Evolutionary conservation across 1,140 invertebrate species (phyloP).

Genomic region (Coenobita brevimanus): DNA sequence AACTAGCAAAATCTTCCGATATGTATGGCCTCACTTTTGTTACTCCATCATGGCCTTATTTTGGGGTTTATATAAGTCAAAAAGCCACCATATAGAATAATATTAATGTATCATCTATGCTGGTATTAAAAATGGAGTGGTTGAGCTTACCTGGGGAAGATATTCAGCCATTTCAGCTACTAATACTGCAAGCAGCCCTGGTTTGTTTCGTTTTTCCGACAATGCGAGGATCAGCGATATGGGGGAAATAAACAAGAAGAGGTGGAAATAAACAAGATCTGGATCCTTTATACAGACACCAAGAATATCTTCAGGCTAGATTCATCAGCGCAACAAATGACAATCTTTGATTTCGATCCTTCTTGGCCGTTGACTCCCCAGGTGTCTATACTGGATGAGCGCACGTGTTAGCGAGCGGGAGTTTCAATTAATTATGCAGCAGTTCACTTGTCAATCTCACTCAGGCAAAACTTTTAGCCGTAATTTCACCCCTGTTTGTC

Average conservation of each 20-base stretch:
- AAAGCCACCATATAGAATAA: background rate
- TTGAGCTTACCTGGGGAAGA: constrained; percentile 21
- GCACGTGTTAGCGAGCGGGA: constrained; percentile 43
- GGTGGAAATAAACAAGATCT: background rate
- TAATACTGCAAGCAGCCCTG: background rate
- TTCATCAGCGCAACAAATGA: too few species aligned
- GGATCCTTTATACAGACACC: background rate
- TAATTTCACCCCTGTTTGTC: too few species aligned
- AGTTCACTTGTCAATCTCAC: too few species aligned
- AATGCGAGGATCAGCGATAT: too few species aligned
- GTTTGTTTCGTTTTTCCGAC: constrained; percentile 44
- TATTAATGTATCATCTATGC: background rate
- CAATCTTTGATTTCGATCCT: background rate
- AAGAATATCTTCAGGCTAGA: too few species aligned
- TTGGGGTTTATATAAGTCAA: too few species aligned
- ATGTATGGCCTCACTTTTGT: too few species aligned
- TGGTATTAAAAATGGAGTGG: background rate
- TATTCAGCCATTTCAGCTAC: constrained; percentile 32
- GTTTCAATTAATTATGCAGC: background rate
- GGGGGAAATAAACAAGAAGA: too few species aligned
- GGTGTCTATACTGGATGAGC: background rate
- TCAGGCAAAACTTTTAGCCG: too few species aligned
- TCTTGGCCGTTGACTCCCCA: background rate
- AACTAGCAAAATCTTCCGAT: too few species aligned
- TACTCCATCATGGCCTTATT: too few species aligned